Conservation (phyloP, 2,797 vertebrate genomes). For the Pachyuromys duprasi region DNA sequence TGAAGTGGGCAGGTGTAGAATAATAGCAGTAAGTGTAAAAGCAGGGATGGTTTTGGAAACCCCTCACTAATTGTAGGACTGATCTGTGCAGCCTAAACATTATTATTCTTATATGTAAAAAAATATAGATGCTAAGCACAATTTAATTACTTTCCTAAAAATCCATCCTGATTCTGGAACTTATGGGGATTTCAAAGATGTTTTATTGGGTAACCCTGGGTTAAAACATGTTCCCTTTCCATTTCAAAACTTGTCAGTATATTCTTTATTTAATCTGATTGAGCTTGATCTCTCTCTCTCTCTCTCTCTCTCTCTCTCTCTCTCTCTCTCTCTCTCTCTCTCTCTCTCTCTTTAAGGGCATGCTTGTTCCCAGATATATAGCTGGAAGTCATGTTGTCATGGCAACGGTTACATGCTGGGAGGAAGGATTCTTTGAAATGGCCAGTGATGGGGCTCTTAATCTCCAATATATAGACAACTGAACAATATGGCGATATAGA, state of each 20-base stretch:
- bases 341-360: neutral
- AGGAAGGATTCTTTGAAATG: slow-evolving; percentile 85
- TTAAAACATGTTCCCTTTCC: slow-evolving; percentile 43
- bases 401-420: slow-evolving; percentile 87
- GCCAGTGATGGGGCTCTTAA: slow-evolving; percentile 80
- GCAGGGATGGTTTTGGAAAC: neutral
- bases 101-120: neutral
- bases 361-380: slow-evolving; percentile 78
- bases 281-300: slow-evolving; percentile 28
- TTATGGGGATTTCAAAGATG: slow-evolving; percentile 26
- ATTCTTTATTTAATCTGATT: slow-evolving; percentile 67
- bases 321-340: neutral
- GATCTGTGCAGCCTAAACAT: neutral
- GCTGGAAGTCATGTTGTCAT: slow-evolving; percentile 89
- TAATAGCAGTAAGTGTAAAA: neutral
- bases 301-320: neutral
- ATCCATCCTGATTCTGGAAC: neutral
- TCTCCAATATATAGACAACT: slow-evolving; percentile 77
- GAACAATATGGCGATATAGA: slow-evolving; percentile 76
- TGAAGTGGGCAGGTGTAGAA: neutral
- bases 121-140: neutral
- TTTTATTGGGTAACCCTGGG: slow-evolving; percentile 34
- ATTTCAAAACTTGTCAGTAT: slow-evolving; percentile 42
- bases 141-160: slow-evolving; percentile 46
- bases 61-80: slow-evolving; percentile 10